phyloP scores from a whole-genome alignment of 2,113 vertebrate species.

The Tragelaphus buxtoni region DNA sequence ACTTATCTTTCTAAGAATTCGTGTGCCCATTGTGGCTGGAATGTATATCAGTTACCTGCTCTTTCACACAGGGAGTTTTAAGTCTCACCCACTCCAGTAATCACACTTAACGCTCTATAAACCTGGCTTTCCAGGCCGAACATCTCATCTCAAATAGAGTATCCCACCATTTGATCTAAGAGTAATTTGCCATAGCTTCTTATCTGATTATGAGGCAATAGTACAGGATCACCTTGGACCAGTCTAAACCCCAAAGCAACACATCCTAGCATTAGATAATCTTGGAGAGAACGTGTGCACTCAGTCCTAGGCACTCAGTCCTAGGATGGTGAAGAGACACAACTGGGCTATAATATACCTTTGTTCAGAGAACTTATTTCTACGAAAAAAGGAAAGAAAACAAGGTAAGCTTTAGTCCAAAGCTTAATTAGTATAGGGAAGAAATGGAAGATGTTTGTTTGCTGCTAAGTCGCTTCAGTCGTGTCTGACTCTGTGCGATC shows the following conservation, averaged over 20 bases:
- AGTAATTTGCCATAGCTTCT: neutral
- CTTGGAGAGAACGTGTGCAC: fast-evolving
- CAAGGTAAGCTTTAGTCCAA: neutral
- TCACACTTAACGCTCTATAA: neutral
- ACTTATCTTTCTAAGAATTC: neutral
- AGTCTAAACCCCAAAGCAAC: neutral
- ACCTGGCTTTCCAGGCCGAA: neutral
- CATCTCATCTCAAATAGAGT: neutral
- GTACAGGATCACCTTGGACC: neutral
- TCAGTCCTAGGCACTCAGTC: neutral
- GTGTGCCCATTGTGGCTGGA: neutral
- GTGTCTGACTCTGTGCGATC: no score
- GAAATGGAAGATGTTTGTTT: neutral
- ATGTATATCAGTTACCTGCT: neutral
- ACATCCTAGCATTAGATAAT: neutral
- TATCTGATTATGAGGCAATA: neutral
- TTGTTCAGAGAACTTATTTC: neutral
- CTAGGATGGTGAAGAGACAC: neutral
- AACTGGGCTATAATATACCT: neutral
- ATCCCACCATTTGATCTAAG: neutral
- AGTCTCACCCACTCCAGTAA: neutral
- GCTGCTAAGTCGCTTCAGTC: neutral
- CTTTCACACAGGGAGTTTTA: neutral
- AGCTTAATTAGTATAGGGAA: neutral
- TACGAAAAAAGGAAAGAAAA: neutral